phyloP scores from a whole-genome alignment of 2,888 invertebrate genomes.

The Papilio gigon region DNA sequence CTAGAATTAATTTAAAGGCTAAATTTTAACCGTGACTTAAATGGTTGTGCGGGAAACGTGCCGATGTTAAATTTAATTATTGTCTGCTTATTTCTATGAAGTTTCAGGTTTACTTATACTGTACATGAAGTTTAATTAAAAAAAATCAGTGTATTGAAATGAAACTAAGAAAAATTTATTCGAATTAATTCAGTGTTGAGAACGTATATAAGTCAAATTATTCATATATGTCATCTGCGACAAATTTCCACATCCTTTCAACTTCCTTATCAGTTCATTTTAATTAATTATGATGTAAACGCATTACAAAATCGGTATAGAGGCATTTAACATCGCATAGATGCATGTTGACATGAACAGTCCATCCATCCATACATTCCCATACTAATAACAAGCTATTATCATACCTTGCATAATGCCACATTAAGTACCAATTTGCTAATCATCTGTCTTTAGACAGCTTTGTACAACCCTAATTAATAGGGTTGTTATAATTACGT shows the following conservation, averaged over 20 bases:
- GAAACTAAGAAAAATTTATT: not conserved
- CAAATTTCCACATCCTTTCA: no score
- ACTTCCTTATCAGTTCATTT: no score
- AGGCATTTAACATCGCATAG: no score
- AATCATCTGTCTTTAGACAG: slow-evolving; percentile 22
- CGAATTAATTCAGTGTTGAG: not conserved
- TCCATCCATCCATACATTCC: not conserved
- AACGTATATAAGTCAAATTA: not conserved
- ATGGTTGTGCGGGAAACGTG: slow-evolving; percentile 3
- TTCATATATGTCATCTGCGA: no score
- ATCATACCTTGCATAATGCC: slow-evolving; percentile 32
- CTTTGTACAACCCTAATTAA: slow-evolving; percentile 24
- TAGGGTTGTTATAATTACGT: slow-evolving; percentile 16
- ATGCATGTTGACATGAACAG: no score
- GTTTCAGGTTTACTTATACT: not conserved
- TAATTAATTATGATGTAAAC: no score
- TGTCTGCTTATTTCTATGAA: slow-evolving; percentile 16
- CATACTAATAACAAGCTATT: not conserved
- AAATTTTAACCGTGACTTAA: slow-evolving; percentile 20
- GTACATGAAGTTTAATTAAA: slow-evolving; percentile 8
- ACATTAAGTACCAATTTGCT: slow-evolving; percentile 33
- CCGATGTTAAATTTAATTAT: slow-evolving; percentile 26
- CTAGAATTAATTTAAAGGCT: slow-evolving; percentile 26
- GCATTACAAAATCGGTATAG: no score
- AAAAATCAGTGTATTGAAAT: not conserved